Conservation (phyloP, 2,113 vertebrate genomes). For the Charina bottae region DNA sequence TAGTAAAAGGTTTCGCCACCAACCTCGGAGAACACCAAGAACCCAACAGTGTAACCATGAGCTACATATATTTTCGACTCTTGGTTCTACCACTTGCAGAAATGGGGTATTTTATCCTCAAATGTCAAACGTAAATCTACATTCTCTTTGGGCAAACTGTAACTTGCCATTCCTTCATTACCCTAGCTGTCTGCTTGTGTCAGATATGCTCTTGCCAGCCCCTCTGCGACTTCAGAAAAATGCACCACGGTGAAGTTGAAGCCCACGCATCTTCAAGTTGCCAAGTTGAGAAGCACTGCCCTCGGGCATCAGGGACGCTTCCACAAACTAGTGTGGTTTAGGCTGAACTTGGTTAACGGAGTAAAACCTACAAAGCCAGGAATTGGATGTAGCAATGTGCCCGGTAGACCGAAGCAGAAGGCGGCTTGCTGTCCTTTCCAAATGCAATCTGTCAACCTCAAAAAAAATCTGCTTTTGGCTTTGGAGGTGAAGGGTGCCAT, state of each 20-base stretch:
- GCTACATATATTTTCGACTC: background rate
- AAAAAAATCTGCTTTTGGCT: background rate
- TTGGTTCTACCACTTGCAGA: background rate
- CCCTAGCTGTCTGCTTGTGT: background rate
- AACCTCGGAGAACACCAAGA: background rate
- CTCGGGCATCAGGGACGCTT: too few relatives aligned
- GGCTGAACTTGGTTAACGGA: too few relatives aligned
- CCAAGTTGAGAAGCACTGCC: too few relatives aligned
- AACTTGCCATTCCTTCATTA: background rate
- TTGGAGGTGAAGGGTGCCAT: background rate
- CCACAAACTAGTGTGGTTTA: too few relatives aligned
- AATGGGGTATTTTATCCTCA: background rate
- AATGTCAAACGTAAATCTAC: background rate
- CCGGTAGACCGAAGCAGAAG: too few relatives aligned
- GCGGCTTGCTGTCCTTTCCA: too few relatives aligned
- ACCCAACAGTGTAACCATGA: background rate
- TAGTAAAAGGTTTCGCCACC: background rate
- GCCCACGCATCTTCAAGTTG: too few relatives aligned
- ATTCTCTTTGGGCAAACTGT: background rate
- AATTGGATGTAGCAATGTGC: too few relatives aligned
- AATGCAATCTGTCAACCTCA: too few relatives aligned
- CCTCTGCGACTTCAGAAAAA: background rate
- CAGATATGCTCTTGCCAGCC: background rate
- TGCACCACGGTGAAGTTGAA: background rate
- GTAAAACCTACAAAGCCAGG: too few relatives aligned